phyloP scores from a whole-genome alignment of 1,140 invertebrate species.

The Conus betulinus region DNA sequence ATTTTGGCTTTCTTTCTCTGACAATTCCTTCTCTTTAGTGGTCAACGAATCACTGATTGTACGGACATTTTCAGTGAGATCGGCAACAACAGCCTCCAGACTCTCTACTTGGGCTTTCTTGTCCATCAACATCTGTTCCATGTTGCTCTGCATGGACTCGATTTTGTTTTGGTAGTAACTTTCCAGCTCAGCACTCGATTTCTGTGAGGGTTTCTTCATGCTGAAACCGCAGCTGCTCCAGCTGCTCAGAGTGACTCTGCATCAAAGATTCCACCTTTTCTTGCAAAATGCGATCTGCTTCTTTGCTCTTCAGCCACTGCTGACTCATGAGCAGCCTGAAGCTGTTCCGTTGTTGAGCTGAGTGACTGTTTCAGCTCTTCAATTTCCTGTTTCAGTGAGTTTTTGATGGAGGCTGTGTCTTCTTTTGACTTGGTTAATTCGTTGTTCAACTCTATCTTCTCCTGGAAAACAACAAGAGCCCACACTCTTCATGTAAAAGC shows the following conservation, averaged over 20 bases:
- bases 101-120: conserved; percentile 51
- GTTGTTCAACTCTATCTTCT: conserved; percentile 57
- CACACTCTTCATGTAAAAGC: too few relatives aligned
- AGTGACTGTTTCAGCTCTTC: conserved; percentile 41
- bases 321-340: conserved; percentile 42
- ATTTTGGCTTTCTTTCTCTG: conserved; percentile 29
- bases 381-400: conserved; percentile 42
- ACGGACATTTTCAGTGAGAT: conserved; percentile 9
- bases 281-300: conserved; percentile 39
- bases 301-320: conserved; percentile 29
- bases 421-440: conserved; percentile 52
- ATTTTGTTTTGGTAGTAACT: conserved; percentile 56
- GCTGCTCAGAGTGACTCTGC: conserved; percentile 58
- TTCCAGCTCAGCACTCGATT: conserved; percentile 55
- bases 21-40: conserved; percentile 16
- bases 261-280: conserved; percentile 53
- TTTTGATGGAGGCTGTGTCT: conserved; percentile 41
- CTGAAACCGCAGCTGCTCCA: conserved; percentile 51
- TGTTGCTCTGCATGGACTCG: conserved; percentile 47
- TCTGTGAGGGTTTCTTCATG: conserved; percentile 55
- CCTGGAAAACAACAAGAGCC: conserved; percentile 34
- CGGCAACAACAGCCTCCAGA: conserved; percentile 8
- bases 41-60: background rate
- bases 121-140: conserved; percentile 54
- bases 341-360: conserved; percentile 42